A percentile compares a stretch with the other conserved stretches of the same genome.
phyloP scores from a whole-genome alignment of 2,797 vertebrate genomes.

The Pseudomugil tenellus region DNA sequence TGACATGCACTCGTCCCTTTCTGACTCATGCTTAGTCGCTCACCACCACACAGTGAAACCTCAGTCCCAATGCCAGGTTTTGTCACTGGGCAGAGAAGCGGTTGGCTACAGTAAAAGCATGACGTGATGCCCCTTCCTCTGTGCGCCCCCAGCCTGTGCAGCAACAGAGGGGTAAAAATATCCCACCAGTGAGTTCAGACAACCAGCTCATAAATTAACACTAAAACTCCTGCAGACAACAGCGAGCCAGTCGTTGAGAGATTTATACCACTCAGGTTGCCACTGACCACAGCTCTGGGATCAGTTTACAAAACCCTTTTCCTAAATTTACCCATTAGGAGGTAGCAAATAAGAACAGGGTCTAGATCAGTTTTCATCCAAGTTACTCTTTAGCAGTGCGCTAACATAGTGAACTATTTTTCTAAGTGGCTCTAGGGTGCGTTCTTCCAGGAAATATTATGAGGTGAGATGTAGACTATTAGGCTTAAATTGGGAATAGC shows the following conservation, averaged over 20 bases:
- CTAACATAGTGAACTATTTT: slow-evolving; percentile 66
- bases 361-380: slow-evolving; percentile 66
- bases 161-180: slow-evolving; percentile 87
- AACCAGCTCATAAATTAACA: slow-evolving; percentile 83
- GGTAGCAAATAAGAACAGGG: slow-evolving; percentile 57
- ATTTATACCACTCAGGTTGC: slow-evolving; percentile 77
- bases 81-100: slow-evolving; percentile 80
- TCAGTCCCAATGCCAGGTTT: slow-evolving; percentile 82
- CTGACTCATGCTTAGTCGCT: slow-evolving; percentile 81
- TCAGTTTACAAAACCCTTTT: slow-evolving; percentile 75
- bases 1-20: slow-evolving; percentile 78
- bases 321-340: slow-evolving; percentile 79
- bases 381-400: slow-evolving; percentile 62
- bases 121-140: slow-evolving; percentile 82
- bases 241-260: slow-evolving; percentile 77
- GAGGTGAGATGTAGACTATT: slow-evolving; percentile 72
- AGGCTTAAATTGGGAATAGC: slow-evolving; percentile 62
- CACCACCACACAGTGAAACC: slow-evolving; percentile 82
- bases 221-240: slow-evolving; percentile 80
- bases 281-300: slow-evolving; percentile 69
- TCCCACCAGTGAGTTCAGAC: slow-evolving; percentile 80
- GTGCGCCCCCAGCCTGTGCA: slow-evolving; percentile 80
- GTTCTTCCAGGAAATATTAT: slow-evolving; percentile 73
- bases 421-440: slow-evolving; percentile 66
- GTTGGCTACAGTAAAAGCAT: slow-evolving; percentile 81